Conservation (phyloP, 2,888 invertebrate species). For the Notodonta dromedarius region DNA sequence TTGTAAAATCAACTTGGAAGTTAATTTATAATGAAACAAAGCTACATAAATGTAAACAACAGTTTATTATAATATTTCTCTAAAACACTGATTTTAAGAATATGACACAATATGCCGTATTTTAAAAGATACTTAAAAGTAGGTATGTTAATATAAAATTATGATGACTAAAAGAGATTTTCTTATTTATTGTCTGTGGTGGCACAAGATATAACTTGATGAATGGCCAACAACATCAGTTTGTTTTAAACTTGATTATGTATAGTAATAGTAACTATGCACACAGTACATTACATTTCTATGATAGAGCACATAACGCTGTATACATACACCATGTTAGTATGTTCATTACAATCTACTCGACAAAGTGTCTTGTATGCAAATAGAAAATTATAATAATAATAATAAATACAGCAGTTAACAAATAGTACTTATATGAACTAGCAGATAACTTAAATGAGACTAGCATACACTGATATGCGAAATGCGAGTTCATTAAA, state of each 20-base stretch:
- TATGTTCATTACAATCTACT: no score
- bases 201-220: conserved; percentile 36
- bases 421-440: neutral
- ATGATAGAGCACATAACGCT: no score
- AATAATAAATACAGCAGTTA: conserved; percentile 6
- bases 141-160: neutral
- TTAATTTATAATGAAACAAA: conserved; percentile 35
- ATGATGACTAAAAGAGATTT: conserved; percentile 11
- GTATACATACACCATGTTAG: no score
- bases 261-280: neutral
- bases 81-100: conserved; percentile 27
- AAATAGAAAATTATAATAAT: neutral
- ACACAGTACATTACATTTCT: no score
- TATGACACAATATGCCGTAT: conserved; percentile 29
- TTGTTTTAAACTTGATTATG: conserved; percentile 6
- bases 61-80: conserved; percentile 46
- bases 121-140: conserved; percentile 12
- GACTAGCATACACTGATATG: conserved; percentile 15
- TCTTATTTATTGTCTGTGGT: conserved; percentile 48
- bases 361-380: neutral
- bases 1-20: conserved; percentile 13
- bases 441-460: conserved; percentile 1
- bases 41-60: conserved; percentile 38
- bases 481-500: conserved; percentile 37
- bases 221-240: conserved; percentile 14